Conservation (phyloP, 2,888 invertebrate genomes). For the Melitaea athalia region DNA sequence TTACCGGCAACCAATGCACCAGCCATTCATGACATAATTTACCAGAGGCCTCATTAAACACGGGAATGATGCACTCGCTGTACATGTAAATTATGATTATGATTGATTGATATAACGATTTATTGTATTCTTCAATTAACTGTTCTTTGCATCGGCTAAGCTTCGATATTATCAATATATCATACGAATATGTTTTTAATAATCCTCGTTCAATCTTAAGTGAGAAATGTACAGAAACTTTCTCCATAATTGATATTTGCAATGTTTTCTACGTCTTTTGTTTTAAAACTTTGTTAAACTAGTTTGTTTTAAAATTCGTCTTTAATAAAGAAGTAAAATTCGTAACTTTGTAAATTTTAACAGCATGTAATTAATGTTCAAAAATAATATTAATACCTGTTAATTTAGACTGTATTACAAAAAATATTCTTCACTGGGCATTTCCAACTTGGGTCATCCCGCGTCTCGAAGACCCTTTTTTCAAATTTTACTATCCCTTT, state of each 20-base stretch:
- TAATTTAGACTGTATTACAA: no score
- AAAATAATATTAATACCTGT: no score
- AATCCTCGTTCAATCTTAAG: background rate
- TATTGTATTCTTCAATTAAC: slow-evolving; percentile 28
- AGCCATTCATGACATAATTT: slow-evolving; percentile 77
- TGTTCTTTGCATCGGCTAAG: slow-evolving; percentile 11
- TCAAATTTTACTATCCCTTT: no score
- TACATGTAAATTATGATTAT: slow-evolving; percentile 28
- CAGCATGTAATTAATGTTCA: no score
- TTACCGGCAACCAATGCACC: slow-evolving; percentile 75
- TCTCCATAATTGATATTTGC: background rate
- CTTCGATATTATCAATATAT: slow-evolving; percentile 3
- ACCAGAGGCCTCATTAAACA: slow-evolving; percentile 74
- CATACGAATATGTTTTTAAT: slow-evolving; percentile 1
- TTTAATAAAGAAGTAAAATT: no score
- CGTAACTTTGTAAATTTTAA: no score
- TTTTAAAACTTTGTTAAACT: background rate
- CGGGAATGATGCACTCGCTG: slow-evolving; percentile 44
- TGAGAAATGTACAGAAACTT: background rate
- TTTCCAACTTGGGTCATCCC: no score
- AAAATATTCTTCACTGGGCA: no score
- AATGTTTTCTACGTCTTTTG: background rate
- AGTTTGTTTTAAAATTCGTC: no score
- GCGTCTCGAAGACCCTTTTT: no score
- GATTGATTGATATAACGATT: slow-evolving; percentile 29